Percentiles rank a stretch among this genome's conserved stretches.
phyloP scores from a whole-genome alignment of 2,888 invertebrate species.

The Harpagoxenus sublaevis region DNA sequence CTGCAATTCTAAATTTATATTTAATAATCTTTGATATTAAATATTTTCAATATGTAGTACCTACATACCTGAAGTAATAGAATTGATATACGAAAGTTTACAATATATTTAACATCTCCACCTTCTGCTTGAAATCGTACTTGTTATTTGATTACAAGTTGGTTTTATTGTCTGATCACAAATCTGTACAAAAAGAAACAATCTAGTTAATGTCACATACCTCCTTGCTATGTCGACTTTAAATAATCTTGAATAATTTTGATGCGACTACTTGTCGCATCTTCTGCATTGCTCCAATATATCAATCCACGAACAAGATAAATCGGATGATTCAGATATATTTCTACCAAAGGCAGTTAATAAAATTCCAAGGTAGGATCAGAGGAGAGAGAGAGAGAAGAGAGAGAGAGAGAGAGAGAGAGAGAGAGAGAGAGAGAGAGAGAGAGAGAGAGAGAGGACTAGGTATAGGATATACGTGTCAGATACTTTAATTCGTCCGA shows the following conservation, averaged over 20 bases:
- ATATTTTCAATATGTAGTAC: not conserved
- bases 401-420: too few relatives aligned
- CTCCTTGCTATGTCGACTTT: not conserved
- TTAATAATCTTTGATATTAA: not conserved
- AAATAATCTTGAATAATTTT: not conserved
- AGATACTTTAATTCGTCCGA: conserved; percentile 13
- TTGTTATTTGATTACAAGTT: not conserved
- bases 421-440: too few relatives aligned
- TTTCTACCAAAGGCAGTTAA: not conserved
- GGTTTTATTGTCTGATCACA: not conserved
- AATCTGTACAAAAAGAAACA: not conserved
- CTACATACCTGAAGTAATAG: not conserved
- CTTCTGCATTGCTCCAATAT: not conserved
- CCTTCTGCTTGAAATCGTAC: not conserved
- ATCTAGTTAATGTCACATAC: not conserved
- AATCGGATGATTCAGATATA: not conserved
- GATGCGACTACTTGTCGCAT: not conserved
- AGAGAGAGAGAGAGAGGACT: too few relatives aligned
- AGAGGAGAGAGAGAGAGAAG: too few relatives aligned
- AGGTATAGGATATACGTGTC: not conserved
- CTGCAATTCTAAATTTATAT: not conserved
- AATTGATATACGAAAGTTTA: not conserved
- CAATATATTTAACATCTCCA: not conserved
- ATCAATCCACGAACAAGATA: not conserved
- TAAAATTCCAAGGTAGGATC: not conserved